Conservation (phyloP, 2,113 vertebrate species). For the Tachycineta bicolor region DNA sequence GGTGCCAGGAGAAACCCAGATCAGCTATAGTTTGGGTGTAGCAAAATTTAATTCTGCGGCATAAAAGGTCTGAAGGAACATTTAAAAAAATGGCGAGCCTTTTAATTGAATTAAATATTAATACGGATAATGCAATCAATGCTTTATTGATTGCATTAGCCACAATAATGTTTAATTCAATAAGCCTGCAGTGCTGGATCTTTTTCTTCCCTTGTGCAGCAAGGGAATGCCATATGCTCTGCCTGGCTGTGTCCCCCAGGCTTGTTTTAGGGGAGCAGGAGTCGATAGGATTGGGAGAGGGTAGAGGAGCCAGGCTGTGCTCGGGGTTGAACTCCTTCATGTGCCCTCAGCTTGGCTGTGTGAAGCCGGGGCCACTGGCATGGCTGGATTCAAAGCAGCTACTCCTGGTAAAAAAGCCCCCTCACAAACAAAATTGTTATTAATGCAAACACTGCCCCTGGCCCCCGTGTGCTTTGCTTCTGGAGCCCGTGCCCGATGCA, state of each 20-base stretch:
- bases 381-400: not conserved
- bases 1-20: not conserved
- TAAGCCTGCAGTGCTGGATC: not conserved
- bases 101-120: constrained; percentile 60
- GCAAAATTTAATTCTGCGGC: not conserved
- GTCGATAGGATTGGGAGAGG: not conserved
- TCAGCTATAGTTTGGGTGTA: not conserved
- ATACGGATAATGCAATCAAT: constrained; percentile 38
- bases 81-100: not conserved
- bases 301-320: not conserved
- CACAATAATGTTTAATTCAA: constrained; percentile 54
- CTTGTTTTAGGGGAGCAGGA: not conserved
- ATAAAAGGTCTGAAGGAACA: not conserved
- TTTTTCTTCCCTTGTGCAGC: not conserved
- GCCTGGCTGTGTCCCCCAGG: not conserved
- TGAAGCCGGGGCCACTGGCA: not conserved
- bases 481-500: not conserved
- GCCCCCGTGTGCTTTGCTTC: not conserved
- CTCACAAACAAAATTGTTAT: not conserved
- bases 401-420: not conserved
- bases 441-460: not conserved
- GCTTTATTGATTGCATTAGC: constrained; percentile 31
- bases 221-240: not conserved
- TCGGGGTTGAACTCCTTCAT: accelerated
- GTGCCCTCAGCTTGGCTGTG: not conserved